A percentile compares a stretch with the other conserved stretches of the same genome.
phyloP scores from a whole-genome alignment of 2,113 vertebrate species.

The Pipa parva region DNA sequence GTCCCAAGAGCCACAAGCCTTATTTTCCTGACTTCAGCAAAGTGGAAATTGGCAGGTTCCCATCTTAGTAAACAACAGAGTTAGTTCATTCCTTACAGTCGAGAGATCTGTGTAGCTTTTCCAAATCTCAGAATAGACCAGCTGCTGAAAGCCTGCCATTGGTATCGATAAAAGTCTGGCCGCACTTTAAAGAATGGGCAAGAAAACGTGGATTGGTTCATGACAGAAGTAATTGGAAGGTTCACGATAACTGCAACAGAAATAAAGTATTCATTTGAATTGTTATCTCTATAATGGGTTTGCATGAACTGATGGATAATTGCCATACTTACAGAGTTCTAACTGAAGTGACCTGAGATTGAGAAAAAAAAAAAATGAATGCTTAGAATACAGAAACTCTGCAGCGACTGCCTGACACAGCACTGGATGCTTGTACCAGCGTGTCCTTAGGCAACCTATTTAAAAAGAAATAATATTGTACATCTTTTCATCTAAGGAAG shows the following conservation, averaged over 20 bases:
- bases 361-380: too few species aligned
- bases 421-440: too few species aligned
- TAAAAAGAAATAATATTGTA: too few species aligned
- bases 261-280: conserved; percentile 14
- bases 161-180: conserved; percentile 57
- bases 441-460: too few species aligned
- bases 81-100: conserved; percentile 51
- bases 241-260: conserved; percentile 46
- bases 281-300: neutral
- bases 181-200: conserved; percentile 49
- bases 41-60: conserved; percentile 61
- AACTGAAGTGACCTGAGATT: too few species aligned
- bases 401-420: too few species aligned
- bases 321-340: too few species aligned
- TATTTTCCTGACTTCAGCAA: conserved; percentile 54
- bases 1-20: conserved; percentile 47
- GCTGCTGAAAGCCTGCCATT: conserved; percentile 54
- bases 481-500: too few species aligned
- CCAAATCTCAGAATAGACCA: conserved; percentile 48
- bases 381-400: too few species aligned
- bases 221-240: conserved; percentile 54
- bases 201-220: conserved; percentile 43
- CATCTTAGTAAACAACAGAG: conserved; percentile 61
- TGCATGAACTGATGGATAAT: neutral
- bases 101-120: conserved; percentile 49